phyloP scores from a whole-genome alignment of 1,140 invertebrate genomes.

The Aphaenogaster ashmeadi region DNA sequence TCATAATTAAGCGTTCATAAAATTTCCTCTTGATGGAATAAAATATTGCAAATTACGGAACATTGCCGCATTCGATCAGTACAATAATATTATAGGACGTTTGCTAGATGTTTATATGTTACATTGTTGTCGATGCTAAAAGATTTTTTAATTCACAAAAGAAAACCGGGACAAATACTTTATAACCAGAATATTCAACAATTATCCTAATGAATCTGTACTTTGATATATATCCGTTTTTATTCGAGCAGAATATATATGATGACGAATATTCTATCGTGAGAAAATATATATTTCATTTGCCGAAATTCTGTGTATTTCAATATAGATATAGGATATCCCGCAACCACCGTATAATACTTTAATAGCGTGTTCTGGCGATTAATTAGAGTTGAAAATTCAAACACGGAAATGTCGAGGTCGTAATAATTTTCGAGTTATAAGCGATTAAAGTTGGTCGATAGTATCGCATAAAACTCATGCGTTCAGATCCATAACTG shows the following conservation, averaged over 20 bases:
- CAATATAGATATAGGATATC: not conserved
- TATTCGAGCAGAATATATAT: not conserved
- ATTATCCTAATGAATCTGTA: not conserved
- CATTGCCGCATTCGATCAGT: not conserved
- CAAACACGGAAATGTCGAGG: not conserved
- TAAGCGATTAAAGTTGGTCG: not conserved
- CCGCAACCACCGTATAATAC: not conserved
- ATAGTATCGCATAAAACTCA: not conserved
- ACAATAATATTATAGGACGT: not conserved
- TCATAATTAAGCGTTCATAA: not conserved
- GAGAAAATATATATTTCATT: not conserved
- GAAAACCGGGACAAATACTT: not conserved
- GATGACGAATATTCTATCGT: not conserved
- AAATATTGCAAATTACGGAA: not conserved
- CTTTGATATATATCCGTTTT: not conserved
- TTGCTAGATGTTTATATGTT: not conserved
- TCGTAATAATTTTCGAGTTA: conserved; percentile 1
- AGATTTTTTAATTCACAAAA: not conserved
- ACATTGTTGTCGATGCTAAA: not conserved
- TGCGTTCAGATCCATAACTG: not conserved
- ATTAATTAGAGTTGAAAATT: conserved; percentile 17
- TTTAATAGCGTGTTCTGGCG: not conserved
- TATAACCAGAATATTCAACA: not conserved
- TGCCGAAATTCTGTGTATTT: not conserved
- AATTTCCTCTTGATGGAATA: not conserved